Base-by-base conservation (phyloP, 2,113 vertebrate species). In the Hiodon tergisus region DNA sequence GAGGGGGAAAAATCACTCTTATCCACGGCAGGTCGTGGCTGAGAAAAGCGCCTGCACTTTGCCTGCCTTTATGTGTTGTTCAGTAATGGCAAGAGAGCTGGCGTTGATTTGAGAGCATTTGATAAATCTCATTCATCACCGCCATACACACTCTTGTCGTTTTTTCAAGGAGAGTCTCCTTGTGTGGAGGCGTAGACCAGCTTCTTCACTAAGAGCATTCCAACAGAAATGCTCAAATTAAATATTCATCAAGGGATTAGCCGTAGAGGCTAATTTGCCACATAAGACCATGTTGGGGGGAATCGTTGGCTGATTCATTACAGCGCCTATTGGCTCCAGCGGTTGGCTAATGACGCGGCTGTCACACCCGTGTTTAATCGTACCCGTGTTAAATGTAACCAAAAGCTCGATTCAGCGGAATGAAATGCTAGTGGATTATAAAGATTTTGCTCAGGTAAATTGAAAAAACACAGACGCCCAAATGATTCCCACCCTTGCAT, bases 211-310 rank as follows among this genome's bases (percentile, higher is more conserved):
- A 63, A 16, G 61, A 63, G 14, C 61, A n/a, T 16, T 52, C 16
- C 10, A 5, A 71, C 54, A 58, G 69, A 53, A 71, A 31, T 5
- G 69, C 54, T 10, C 47, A 11, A 71, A 71, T 71, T 8, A 71
- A 71, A 71, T 58, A 71, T 71, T 71, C 53, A 58, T 46, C 54
- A 58, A 11, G 69, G 53, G 53, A 53, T 71, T 47, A 58, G 47
- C 69, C 47, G 69, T 17, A 4, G 52, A 6, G 53, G 69, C 69
- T 54, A 71, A 47, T 58, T 58, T 3, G 16, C 16, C 69, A 58
- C 69, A 13, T 4, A 57, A 5, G 11, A 5, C 31, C 2, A 5
- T 4, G 8, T 31, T 54, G 10, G 69, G 69, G 46, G 13, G 17
- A 8, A 9, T 31, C 8, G 16, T 11, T 31, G 31, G n/a, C 17